These are phyloP conservation scores for Mellivora capensis DNA, from an alignment of 2,113 vertebrate species.

Conservation along the genomic window DNA sequence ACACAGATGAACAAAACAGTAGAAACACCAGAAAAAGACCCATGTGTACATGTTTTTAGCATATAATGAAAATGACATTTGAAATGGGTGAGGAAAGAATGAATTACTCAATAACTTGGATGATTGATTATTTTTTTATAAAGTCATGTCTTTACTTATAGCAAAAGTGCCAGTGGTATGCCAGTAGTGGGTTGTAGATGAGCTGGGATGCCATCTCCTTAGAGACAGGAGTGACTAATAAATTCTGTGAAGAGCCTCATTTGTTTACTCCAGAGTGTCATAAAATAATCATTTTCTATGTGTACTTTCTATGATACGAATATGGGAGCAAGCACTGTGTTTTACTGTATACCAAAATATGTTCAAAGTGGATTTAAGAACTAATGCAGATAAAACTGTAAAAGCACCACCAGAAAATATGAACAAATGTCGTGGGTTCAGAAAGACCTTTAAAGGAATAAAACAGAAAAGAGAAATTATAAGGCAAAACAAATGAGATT, in stretches of 20 bases:
- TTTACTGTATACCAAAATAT: not conserved
- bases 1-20: not conserved
- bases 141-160: not conserved
- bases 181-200: not conserved
- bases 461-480: not conserved
- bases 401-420: not conserved
- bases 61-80: not conserved
- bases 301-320: not conserved
- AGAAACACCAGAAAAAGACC: not conserved
- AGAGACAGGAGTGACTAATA: not conserved
- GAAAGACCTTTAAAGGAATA: not conserved
- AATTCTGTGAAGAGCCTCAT: no score
- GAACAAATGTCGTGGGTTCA: not conserved
- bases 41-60: not conserved
- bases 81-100: not conserved
- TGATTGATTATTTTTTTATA: not conserved
- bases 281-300: not conserved
- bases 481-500: not conserved
- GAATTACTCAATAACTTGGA: not conserved
- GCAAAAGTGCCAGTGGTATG: not conserved
- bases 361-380: not conserved
- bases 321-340: not conserved
- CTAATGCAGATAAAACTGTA: not conserved
- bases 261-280: not conserved
- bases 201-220: not conserved